Conservation (phyloP, 2,797 vertebrate genomes). For the Lacerta agilis region DNA sequence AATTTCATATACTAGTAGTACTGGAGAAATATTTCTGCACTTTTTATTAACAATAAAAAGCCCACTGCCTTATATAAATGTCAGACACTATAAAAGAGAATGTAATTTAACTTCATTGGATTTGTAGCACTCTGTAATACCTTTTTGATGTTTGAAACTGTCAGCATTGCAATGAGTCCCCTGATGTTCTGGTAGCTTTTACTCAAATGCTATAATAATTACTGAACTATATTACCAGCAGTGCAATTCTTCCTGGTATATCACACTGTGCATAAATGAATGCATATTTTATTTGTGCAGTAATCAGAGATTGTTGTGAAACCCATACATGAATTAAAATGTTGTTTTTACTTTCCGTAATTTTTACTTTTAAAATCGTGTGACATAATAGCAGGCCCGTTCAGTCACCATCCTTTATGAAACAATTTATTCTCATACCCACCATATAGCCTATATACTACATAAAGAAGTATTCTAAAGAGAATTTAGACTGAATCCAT, state of each 20-base stretch:
- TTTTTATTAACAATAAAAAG: slow-evolving; percentile 36
- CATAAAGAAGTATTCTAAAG: neutral
- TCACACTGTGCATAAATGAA: neutral
- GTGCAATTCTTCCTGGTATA: neutral
- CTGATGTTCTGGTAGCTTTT: neutral
- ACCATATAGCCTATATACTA: too few relatives aligned
- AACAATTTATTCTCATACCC: neutral
- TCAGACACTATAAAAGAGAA: slow-evolving; percentile 30
- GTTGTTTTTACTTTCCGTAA: neutral
- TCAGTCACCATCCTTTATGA: neutral
- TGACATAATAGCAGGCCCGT: neutral
- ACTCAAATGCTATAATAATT: slow-evolving; percentile 7
- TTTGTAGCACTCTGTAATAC: slow-evolving; percentile 39
- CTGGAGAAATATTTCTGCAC: slow-evolving; percentile 48
- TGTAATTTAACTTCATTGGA: slow-evolving; percentile 42
- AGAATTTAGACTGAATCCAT: neutral
- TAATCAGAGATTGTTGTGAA: neutral
- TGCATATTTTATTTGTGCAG: neutral
- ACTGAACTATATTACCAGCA: neutral
- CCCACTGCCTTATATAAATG: slow-evolving; percentile 34
- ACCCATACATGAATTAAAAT: neutral
- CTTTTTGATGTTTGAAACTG: slow-evolving; percentile 23
- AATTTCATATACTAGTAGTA: slow-evolving; percentile 26
- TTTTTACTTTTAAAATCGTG: neutral
- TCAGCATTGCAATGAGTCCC: slow-evolving; percentile 22